Conservation (phyloP, 1,140 invertebrate species). For the Batillaria attramentaria region DNA sequence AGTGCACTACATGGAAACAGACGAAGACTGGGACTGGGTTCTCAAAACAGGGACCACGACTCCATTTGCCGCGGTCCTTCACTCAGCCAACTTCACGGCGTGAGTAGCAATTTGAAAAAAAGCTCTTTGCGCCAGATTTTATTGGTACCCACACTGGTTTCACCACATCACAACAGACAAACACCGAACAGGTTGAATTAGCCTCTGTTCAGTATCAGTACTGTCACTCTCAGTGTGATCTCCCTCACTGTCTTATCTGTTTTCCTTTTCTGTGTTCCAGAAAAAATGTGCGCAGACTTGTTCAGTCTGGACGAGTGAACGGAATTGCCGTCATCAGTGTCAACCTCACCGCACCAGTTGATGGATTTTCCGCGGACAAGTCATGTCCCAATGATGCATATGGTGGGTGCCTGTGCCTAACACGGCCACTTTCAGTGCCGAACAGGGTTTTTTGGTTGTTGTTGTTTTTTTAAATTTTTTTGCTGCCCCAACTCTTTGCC, state of each 20-base stretch:
- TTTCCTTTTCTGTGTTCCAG: conserved; percentile 33
- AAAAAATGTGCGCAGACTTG: conserved; percentile 71
- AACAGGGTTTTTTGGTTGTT: neutral
- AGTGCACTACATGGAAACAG: conserved; percentile 79
- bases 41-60: conserved; percentile 76
- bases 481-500: too few relatives aligned
- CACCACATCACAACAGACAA: too few relatives aligned
- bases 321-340: conserved; percentile 76
- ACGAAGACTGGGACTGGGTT: conserved; percentile 82
- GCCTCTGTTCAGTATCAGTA: too few relatives aligned
- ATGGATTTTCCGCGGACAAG: conserved; percentile 81
- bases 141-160: too few relatives aligned
- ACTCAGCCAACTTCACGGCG: conserved; percentile 70
- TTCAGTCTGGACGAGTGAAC: conserved; percentile 75
- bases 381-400: conserved; percentile 88
- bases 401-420: conserved; percentile 69
- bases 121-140: too few relatives aligned
- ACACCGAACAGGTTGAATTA: too few relatives aligned
- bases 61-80: conserved; percentile 70
- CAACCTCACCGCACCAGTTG: conserved; percentile 30
- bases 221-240: neutral
- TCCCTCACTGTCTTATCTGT: neutral
- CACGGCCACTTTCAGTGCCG: neutral
- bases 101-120: conserved; percentile 46
- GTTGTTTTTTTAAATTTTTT: neutral